Evolutionary conservation across 2,113 vertebrate genomes (phyloP), one percentile per base, ranked within the genome.

Genomic region (Prinia subflava): DNA sequence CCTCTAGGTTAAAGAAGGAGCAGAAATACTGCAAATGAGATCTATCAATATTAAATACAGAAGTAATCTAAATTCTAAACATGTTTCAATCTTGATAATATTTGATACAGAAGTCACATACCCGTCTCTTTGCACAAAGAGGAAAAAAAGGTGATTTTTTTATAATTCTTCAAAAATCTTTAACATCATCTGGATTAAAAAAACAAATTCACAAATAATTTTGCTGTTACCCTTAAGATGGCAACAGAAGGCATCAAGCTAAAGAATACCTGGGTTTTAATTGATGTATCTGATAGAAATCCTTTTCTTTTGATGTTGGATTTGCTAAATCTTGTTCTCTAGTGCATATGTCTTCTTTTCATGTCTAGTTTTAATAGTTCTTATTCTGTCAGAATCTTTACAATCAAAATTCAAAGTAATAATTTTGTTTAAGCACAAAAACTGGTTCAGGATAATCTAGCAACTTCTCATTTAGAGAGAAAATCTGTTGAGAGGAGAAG

Each of bases 1-100:
- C 5, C 12, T 89, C 53, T 85, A 84, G 25, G 57, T 94, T 94
- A 92, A 82, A 88, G 65, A 92, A 85, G 37, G 28, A 87, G 15
- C 50, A 88, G 63, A 89, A 88, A 70, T 55, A 25, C 22, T 91
- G 50, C 53, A 95, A 67, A 69, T 79, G 28, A 70, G 35, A 63
- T 88, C 62, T 92, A 89, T 92, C 50, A 83, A 52, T 85, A 91
- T 83, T 70, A 94, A 88, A 90, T 77, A 83, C 11, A 70, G 42
- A 87, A 71, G 11, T 30, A 53, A 92, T 88, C 83, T 74, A 83
- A 79, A 94, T 91, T 90, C 82, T 37, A 80, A 86, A n/a, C 30
- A 19, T 69, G 33, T 59, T 92, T 83, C 83, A 69, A 42, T 82
- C 53, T 49, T 75, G 46, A 39, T 21, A 76, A 16, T n/a, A 47